Conservation (phyloP, 2,113 vertebrate genomes). For the Hydrochoerus hydrochaeris region DNA sequence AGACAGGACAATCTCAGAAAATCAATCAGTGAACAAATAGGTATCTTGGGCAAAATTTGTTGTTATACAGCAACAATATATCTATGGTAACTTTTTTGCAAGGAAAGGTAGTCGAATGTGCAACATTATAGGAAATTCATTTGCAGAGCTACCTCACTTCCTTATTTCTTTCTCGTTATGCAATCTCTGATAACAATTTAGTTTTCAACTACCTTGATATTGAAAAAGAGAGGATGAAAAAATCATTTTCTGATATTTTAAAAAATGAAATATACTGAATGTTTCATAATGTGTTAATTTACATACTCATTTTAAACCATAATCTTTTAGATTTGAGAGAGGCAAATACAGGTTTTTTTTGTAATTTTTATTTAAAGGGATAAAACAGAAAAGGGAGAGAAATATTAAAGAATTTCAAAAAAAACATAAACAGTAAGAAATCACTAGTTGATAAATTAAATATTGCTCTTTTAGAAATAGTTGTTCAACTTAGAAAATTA, state of each 20-base stretch:
- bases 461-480: no score
- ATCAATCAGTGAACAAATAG: not conserved
- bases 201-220: not conserved
- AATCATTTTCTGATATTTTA: not conserved
- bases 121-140: not conserved
- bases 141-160: not conserved
- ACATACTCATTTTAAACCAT: not conserved
- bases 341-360: no score
- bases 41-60: not conserved
- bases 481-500: no score
- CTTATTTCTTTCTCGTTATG: not conserved
- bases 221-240: not conserved
- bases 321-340: not conserved
- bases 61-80: not conserved
- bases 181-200: not conserved
- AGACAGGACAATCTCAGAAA: not conserved
- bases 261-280: not conserved
- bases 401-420: no score
- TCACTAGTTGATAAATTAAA: no score
- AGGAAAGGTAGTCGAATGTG: not conserved
- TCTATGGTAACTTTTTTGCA: not conserved
- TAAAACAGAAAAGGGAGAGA: no score
- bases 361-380: no score
- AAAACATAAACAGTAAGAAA: no score
- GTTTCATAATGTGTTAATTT: not conserved